Evolutionary conservation across 1,140 invertebrate species (phyloP), one percentile per base, ranked within the genome.

Genomic region (Megalopta genalis): DNA sequence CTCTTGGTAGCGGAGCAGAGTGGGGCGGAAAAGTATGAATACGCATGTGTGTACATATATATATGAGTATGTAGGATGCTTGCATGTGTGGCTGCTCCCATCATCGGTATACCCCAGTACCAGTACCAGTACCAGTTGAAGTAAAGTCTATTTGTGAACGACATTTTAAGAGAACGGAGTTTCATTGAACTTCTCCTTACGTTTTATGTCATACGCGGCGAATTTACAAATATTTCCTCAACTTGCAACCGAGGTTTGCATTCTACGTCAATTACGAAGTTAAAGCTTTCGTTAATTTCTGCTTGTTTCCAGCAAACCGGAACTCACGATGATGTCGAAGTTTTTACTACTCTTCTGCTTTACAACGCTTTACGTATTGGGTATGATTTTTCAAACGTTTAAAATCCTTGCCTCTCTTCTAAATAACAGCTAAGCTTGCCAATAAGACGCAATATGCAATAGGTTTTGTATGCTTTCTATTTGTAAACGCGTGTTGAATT

Each of bases 301-400:
- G n/a, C 23, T 69, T 62, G 25, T 77, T 67, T 66, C 6, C 52
- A 77, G n/a, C 42, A 37, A 77, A 62, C 27, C 4, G 21, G 21
- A 49, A 77, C 37, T 62, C 57, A 23, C 16, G 27, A 77, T 70
- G 42, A 77, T 77, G 73, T 67, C 63, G 54, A 77, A 59, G 52
- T 60, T 77, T 70, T 49, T 77, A 42, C 37, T 77, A 16, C 37
- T 77, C n/a, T 59, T 77, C 16, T 77, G 74, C 66, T 77, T 60
- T 57, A 46, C 66, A 62, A 42, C 74, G 42, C 57, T 77, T 12
- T 54, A 69, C 27, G 66, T 77, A 62, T 59, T 77, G 27, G 74
- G 74, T 77, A 77, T 77, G 74, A 70, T 46, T 62, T 25, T 49
- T 69, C n/a, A 37, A 52, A 77, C 68, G 18, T 16, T 59, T 39